A percentile compares a stretch with the other conserved stretches of the same genome.
Evolutionary conservation across 1,140 invertebrate genomes (phyloP).

Genomic region (Ceratina calcarata): DNA sequence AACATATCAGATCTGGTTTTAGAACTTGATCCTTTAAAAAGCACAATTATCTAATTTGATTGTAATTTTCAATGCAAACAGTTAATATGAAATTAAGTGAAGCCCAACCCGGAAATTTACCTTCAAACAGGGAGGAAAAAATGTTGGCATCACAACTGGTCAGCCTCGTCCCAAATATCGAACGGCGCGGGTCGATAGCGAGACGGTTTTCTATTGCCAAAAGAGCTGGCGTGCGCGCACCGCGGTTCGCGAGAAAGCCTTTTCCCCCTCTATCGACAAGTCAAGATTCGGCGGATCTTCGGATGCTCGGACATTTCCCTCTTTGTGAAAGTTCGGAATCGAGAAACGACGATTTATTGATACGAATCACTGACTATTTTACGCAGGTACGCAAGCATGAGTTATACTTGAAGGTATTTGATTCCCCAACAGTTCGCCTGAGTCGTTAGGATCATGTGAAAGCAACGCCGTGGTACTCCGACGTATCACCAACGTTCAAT

Average conservation of each 20-base stretch:
- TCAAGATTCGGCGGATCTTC: not conserved
- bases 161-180: slow-evolving; percentile 65
- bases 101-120: slow-evolving; percentile 20
- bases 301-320: too few species aligned
- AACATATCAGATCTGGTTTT: too few species aligned
- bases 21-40: too few species aligned
- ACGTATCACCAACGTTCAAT: not conserved
- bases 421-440: not conserved
- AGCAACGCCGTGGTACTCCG: too few species aligned
- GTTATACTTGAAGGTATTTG: not conserved
- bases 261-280: not conserved
- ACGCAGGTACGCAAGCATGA: not conserved
- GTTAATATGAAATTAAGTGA: too few species aligned
- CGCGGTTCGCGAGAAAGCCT: slow-evolving; percentile 10
- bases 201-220: slow-evolving; percentile 52
- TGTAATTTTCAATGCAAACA: too few species aligned
- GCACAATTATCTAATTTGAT: too few species aligned
- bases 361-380: not conserved
- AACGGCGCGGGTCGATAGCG: slow-evolving; percentile 56
- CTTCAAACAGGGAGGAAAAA: slow-evolving; percentile 13
- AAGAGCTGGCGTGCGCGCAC: slow-evolving; percentile 28
- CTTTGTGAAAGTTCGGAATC: not conserved
- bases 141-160: slow-evolving; percentile 56
- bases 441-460: not conserved
- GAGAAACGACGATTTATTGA: not conserved